Conservation (phyloP, 2,888 invertebrate species). For the Napeogenes sylphis region DNA sequence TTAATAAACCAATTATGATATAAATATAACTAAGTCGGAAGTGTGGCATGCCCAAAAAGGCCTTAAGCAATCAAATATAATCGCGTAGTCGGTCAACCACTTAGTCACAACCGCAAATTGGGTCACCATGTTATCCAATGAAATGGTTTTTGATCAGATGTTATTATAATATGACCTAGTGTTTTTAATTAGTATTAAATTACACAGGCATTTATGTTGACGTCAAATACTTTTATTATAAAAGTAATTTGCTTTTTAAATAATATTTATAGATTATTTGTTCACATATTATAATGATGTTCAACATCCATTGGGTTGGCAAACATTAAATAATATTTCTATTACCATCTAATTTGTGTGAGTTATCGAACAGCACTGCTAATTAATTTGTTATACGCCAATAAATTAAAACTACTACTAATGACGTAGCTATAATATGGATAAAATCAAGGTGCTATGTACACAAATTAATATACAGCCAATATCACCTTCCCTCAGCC, state of each 20-base stretch:
- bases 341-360: not conserved
- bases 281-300: too few species aligned
- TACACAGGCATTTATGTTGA: too few species aligned
- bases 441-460: constrained; percentile 42
- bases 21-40: not conserved
- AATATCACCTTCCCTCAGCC: constrained; percentile 54
- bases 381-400: not conserved
- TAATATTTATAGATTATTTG: too few species aligned
- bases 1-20: not conserved
- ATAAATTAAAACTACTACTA: not conserved
- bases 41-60: not conserved
- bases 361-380: not conserved
- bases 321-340: not conserved
- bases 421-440: constrained; percentile 3
- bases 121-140: constrained; percentile 3
- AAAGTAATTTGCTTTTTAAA: too few species aligned
- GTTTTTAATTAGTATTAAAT: too few species aligned
- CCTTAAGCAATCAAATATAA: constrained; percentile 3
- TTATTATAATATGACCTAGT: not conserved
- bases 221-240: too few species aligned
- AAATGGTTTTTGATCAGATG: not conserved
- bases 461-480: constrained; percentile 69
- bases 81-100: not conserved
- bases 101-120: constrained; percentile 2
- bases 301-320: not conserved